phyloP scores from a whole-genome alignment of 2,113 vertebrate genomes.

The Pterocles orientalis region DNA sequence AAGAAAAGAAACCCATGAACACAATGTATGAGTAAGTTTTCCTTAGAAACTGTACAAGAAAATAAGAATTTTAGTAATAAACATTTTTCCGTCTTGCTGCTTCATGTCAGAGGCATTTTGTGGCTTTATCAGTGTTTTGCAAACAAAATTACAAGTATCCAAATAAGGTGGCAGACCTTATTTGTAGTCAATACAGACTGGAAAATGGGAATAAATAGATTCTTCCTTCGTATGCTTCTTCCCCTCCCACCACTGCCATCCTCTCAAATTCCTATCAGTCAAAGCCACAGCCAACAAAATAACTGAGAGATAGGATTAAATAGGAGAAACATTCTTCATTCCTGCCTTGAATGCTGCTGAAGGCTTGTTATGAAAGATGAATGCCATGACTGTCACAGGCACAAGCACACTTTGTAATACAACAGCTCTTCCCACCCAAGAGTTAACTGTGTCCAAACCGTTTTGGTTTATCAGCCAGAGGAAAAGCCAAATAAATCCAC shows the following conservation, averaged over 20 bases:
- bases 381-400: neutral
- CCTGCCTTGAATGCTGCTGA: neutral
- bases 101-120: neutral
- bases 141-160: neutral
- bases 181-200: neutral
- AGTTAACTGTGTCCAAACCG: accelerated
- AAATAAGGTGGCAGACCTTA: neutral
- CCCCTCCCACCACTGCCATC: neutral
- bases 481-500: neutral
- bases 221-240: neutral
- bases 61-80: neutral
- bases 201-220: neutral
- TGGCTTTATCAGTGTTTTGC: neutral
- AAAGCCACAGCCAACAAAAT: neutral
- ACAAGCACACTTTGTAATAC: neutral
- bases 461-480: neutral
- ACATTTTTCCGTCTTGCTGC: neutral
- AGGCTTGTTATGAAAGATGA: neutral
- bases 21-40: neutral
- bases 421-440: neutral
- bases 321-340: neutral
- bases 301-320: neutral
- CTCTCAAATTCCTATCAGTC: neutral
- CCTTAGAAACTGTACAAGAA: neutral
- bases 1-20: neutral